Evolutionary conservation across 2,888 invertebrate species (phyloP), one percentile per base, ranked within the genome.

Genomic region (Dione vanillae): DNA sequence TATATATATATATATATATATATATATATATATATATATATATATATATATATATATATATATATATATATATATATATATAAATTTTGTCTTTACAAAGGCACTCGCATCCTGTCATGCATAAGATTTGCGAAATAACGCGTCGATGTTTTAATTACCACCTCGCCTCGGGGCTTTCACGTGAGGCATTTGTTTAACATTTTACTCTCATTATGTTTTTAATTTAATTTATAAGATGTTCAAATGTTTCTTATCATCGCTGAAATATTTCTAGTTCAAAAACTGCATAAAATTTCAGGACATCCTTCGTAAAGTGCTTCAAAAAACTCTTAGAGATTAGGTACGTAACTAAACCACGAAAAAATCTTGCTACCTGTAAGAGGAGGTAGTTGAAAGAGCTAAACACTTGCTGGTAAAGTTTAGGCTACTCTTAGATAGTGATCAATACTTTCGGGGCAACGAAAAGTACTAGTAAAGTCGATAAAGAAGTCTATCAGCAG

Each of bases 131-230:
- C 61, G 16, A 45, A 61, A 20, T 56, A 56, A 61, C 61, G 61
- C 27, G 61, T 45, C 27, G 45, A 45, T 61, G 43, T 61, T 61
- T 61, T 61, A 61, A 61, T 61, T 61, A 61, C 61, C 61, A 61
- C 61, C 61, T 61, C 43, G 27, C 61, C 61, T 61, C 43, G 27
- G 61, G 61, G 61, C 27, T 61, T 61, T 45, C 27, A 45, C 35
- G 43, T 11, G 11, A 35, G 3, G 16, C 5, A 61, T 14, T 14
- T 59, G 27, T 45, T 61, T 20, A 56, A 45, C 11, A 37, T 54
- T 54, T 37, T 6, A 37, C 12, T 40, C 11, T 16, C 16, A 40
- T 56, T 40, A 16, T 37, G 12, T 56, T 56, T 56, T 56, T 12
- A 56, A 56, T 56, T 56, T 56, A 45, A 43, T 61, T 45, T 43